phyloP scores from a whole-genome alignment of 1,140 invertebrate species.

The Apis florea region DNA sequence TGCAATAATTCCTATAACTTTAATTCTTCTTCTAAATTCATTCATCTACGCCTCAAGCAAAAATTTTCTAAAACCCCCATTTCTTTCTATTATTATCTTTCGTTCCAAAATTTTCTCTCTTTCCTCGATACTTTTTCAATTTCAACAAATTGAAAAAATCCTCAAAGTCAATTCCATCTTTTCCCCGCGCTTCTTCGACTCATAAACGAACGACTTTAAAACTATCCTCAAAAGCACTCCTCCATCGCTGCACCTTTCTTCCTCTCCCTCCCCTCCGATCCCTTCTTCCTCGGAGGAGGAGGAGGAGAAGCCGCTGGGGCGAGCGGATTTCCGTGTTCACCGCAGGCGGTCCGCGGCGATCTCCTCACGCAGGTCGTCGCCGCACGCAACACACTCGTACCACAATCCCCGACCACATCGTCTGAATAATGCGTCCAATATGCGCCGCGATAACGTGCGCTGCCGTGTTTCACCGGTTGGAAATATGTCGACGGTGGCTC shows the following conservation, averaged over 20 bases:
- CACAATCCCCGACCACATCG: not conserved
- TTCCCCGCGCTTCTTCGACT: not conserved
- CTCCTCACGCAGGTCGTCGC: slow-evolving; percentile 36
- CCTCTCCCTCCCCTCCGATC: not conserved
- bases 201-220: too few relatives aligned
- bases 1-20: too few relatives aligned
- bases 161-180: not conserved
- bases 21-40: too few relatives aligned
- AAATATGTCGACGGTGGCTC: slow-evolving; percentile 33
- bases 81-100: too few relatives aligned
- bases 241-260: too few relatives aligned
- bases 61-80: too few relatives aligned
- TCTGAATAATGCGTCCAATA: slow-evolving; percentile 50
- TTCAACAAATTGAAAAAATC: not conserved
- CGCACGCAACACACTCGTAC: slow-evolving; percentile 25
- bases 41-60: too few relatives aligned
- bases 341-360: slow-evolving; percentile 27
- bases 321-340: slow-evolving; percentile 29
- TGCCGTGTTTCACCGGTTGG: slow-evolving; percentile 21
- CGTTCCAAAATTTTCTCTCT: too few relatives aligned
- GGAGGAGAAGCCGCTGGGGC: too few relatives aligned
- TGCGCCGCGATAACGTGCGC: slow-evolving; percentile 40
- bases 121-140: too few relatives aligned
- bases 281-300: not conserved
- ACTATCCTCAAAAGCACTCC: not conserved